A percentile compares a stretch with the other conserved stretches of the same genome.
phyloP scores from a whole-genome alignment of 2,113 vertebrate genomes.

The Orthonyx spaldingii region DNA sequence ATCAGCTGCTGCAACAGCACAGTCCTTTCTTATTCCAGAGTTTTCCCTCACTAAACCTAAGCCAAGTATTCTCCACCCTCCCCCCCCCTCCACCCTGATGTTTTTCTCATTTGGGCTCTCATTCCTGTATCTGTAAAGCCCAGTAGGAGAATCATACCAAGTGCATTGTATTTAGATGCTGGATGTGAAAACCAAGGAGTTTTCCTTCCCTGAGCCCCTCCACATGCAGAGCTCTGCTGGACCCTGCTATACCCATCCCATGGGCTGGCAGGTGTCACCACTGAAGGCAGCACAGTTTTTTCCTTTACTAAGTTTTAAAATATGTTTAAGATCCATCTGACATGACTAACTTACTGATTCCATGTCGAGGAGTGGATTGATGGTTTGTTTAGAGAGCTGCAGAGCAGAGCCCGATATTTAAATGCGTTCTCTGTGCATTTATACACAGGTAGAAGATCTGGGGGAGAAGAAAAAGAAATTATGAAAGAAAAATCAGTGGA shows the following conservation, averaged over 20 bases:
- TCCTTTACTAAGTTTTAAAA: not conserved
- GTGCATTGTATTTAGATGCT: not conserved
- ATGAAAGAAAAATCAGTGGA: not conserved
- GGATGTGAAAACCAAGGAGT: not conserved
- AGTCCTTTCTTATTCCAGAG: not conserved
- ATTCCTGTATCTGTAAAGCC: not conserved
- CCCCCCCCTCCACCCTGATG: not conserved
- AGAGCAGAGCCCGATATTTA: not conserved
- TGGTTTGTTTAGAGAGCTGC: not conserved
- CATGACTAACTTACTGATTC: not conserved
- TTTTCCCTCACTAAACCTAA: not conserved
- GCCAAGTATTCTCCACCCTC: not conserved
- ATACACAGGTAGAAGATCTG: not conserved
- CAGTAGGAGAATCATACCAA: not conserved
- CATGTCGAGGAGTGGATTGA: not conserved
- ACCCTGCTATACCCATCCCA: not conserved
- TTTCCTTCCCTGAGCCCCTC: not conserved
- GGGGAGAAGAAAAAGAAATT: accelerated
- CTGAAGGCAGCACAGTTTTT: conserved; percentile 1
- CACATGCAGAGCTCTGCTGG: not conserved
- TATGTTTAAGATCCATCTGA: not conserved
- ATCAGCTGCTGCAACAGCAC: not conserved
- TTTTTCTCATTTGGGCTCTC: not conserved
- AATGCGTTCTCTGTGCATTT: not conserved
- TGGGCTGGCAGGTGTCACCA: not conserved